These are phyloP conservation scores for Onychostruthus taczanowskii DNA, from an alignment of 2,113 vertebrate genomes.

Conservation along the genomic window DNA sequence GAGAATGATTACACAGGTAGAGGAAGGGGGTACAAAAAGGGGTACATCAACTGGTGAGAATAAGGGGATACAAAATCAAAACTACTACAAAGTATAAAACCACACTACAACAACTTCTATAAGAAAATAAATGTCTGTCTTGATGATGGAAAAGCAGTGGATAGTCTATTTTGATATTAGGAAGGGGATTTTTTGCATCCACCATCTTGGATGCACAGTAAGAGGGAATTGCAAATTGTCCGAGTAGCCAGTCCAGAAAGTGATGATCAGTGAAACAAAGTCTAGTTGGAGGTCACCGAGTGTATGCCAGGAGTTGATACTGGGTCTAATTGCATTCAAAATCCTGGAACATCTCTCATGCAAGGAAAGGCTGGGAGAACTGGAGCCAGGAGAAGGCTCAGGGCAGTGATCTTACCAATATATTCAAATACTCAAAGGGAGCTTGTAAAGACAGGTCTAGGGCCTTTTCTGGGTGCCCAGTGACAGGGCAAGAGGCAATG, in stretches of 20 bases:
- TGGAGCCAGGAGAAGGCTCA: background rate
- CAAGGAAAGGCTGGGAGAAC: background rate
- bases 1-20: no score
- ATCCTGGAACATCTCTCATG: background rate
- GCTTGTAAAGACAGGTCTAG: background rate
- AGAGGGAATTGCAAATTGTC: background rate
- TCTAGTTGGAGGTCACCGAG: background rate
- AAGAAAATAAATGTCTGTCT: background rate
- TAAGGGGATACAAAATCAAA: no score
- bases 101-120: no score
- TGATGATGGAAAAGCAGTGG: background rate
- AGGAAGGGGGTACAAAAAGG: no score
- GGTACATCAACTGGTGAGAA: no score
- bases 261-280: background rate
- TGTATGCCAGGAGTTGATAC: background rate
- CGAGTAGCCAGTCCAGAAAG: background rate
- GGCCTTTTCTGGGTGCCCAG: background rate
- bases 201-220: background rate
- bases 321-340: background rate
- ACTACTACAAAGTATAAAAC: no score
- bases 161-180: background rate
- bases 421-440: background rate
- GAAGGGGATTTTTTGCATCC: background rate
- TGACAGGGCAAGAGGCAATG: background rate
- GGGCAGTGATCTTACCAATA: background rate